phyloP scores from a whole-genome alignment of 1,140 invertebrate genomes.

The Drosophila nebulosa region DNA sequence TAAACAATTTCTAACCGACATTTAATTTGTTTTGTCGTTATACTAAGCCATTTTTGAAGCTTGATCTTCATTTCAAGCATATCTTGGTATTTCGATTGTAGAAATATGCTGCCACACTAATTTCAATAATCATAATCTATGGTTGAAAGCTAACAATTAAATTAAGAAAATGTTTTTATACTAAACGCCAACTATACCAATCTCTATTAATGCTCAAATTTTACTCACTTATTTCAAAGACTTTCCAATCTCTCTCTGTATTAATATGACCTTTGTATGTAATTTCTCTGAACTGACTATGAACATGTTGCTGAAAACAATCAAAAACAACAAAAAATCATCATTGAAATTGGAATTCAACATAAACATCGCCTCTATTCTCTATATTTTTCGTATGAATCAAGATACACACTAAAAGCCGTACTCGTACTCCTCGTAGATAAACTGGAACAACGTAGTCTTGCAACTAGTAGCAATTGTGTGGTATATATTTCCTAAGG shows the following conservation, averaged over 20 bases:
- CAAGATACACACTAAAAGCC: background rate
- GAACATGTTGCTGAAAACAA: slow-evolving; percentile 76
- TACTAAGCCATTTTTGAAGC: too few relatives aligned
- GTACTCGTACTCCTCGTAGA: background rate
- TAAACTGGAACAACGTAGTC: slow-evolving; percentile 65
- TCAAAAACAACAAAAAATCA: slow-evolving; percentile 36
- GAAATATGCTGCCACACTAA: too few relatives aligned
- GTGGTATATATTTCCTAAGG: slow-evolving; percentile 37
- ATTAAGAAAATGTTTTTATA: background rate
- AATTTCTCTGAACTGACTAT: slow-evolving; percentile 72
- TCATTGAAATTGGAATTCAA: slow-evolving; percentile 64
- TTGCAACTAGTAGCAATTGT: slow-evolving; percentile 56
- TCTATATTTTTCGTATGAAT: slow-evolving; percentile 61
- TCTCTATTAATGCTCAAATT: slow-evolving; percentile 12
- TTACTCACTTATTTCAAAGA: slow-evolving; percentile 24
- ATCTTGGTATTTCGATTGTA: too few relatives aligned
- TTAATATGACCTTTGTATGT: slow-evolving; percentile 30
- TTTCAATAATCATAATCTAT: too few relatives aligned
- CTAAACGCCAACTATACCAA: background rate
- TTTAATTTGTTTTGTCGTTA: too few relatives aligned
- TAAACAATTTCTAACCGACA: too few relatives aligned
- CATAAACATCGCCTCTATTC: slow-evolving; percentile 67
- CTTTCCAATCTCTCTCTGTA: slow-evolving; percentile 31
- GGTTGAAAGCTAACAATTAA: too few relatives aligned
- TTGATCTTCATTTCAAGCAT: too few relatives aligned